These are phyloP conservation scores for Crotalus viridis DNA, from an alignment of 2,113 vertebrate genomes.

Conservation along the genomic window DNA sequence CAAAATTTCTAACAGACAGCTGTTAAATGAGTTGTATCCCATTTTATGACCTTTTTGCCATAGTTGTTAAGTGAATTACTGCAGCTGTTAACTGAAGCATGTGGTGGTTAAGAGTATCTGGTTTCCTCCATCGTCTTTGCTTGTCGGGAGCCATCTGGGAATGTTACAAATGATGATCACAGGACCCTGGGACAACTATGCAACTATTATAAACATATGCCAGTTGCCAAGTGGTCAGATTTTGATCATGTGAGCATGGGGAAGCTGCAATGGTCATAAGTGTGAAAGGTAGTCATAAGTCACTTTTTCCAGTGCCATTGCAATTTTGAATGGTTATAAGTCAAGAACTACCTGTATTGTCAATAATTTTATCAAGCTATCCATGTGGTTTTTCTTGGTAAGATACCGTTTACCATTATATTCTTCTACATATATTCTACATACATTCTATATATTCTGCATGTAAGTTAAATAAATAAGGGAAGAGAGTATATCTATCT, in stretches of 20 bases:
- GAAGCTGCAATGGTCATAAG: not conserved
- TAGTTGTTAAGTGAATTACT: not conserved
- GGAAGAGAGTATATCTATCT: not conserved
- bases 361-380: not conserved
- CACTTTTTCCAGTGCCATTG: not conserved
- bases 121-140: not conserved
- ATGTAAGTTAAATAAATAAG: not conserved
- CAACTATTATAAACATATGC: not conserved
- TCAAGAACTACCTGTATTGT: not conserved
- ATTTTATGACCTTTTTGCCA: not conserved
- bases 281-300: not conserved
- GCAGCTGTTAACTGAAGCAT: not conserved
- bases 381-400: not conserved
- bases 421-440: not conserved
- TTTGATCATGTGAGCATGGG: not conserved
- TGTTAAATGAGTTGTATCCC: not conserved
- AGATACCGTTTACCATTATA: not conserved
- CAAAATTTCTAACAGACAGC: not conserved
- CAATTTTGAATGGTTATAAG: not conserved
- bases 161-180: not conserved
- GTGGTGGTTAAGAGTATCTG: not conserved
- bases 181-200: not conserved
- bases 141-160: not conserved
- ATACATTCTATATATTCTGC: not conserved
- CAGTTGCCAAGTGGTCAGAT: not conserved